Conservation (phyloP, 2,888 invertebrate species). For the Leucoma salicis region DNA sequence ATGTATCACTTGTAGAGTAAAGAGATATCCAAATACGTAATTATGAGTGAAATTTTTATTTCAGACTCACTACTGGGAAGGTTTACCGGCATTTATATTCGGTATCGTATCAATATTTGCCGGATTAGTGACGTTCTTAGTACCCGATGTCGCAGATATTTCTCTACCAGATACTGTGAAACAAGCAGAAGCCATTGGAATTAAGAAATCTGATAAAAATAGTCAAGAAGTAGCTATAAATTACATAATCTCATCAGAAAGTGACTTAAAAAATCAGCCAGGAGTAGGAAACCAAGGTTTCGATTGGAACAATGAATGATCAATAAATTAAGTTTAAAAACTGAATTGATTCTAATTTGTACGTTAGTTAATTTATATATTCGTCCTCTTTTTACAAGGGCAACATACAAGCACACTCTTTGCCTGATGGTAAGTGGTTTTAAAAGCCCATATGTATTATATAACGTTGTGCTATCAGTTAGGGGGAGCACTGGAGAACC, state of each 20-base stretch:
- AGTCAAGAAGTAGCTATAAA: conserved; percentile 8
- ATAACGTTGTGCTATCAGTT: too few species aligned
- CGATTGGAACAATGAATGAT: conserved; percentile 16
- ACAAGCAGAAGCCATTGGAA: conserved; percentile 60
- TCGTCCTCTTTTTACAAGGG: too few species aligned
- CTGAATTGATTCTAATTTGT: too few species aligned
- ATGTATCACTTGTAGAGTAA: too few species aligned
- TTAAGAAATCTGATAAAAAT: conserved; percentile 13
- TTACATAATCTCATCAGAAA: conserved; percentile 10
- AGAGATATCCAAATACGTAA: too few species aligned
- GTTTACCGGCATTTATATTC: conserved; percentile 61
- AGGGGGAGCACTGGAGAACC: too few species aligned
- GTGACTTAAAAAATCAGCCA: conserved; percentile 4
- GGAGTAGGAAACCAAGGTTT: conserved; percentile 12
- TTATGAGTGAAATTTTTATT: conserved; percentile 16
- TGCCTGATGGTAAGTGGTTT: too few species aligned
- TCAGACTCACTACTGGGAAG: conserved; percentile 60
- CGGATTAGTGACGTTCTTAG: conserved; percentile 53
- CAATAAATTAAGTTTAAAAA: neutral
- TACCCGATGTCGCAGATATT: conserved; percentile 57
- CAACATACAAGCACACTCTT: too few species aligned
- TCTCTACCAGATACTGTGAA: conserved; percentile 59
- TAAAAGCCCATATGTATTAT: too few species aligned
- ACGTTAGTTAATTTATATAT: too few species aligned
- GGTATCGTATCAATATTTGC: conserved; percentile 53